These are phyloP conservation scores for Mechanitis mazaeus DNA, from an alignment of 2,888 invertebrate genomes.

Conservation along the genomic window DNA sequence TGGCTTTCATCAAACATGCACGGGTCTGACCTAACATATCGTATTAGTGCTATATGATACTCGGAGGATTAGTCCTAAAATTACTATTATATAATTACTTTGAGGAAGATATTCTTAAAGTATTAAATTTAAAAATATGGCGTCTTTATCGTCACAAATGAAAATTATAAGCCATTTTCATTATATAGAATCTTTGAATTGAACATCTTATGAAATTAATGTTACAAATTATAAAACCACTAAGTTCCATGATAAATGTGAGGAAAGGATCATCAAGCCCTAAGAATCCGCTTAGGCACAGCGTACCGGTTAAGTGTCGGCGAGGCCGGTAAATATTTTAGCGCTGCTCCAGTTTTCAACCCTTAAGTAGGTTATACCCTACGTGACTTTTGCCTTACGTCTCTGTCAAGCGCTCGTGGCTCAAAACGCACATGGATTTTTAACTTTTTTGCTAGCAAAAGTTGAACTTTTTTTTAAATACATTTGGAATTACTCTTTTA, in stretches of 20 bases:
- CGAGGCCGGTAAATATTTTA: constrained; percentile 43
- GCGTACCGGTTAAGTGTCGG: constrained; percentile 28
- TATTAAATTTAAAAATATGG: no score
- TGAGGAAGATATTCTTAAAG: no score
- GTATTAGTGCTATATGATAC: no score
- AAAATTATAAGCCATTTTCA: no score
- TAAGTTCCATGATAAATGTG: constrained; percentile 15
- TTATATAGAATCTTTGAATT: no score
- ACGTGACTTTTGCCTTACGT: constrained; percentile 24
- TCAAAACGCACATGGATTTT: constrained; percentile 4
- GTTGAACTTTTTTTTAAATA: neutral
- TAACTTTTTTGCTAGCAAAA: neutral
- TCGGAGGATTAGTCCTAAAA: no score
- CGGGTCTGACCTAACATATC: constrained; percentile 2
- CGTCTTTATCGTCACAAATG: no score
- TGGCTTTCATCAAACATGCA: constrained; percentile 8
- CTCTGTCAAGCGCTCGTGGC: constrained; percentile 13
- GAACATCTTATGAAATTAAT: no score
- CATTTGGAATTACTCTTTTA: constrained; percentile 6
- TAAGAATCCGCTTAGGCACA: constrained; percentile 22
- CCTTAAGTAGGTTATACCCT: constrained; percentile 41
- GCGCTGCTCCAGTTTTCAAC: constrained; percentile 37
- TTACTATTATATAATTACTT: no score
- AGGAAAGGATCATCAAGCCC: constrained; percentile 11
- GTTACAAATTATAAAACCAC: constrained; percentile 6